Percentiles rank a stretch among this genome's conserved stretches.
Evolutionary conservation across 2,797 vertebrate genomes (phyloP).

Genomic region (Sebastes kiyomatsui): DNA sequence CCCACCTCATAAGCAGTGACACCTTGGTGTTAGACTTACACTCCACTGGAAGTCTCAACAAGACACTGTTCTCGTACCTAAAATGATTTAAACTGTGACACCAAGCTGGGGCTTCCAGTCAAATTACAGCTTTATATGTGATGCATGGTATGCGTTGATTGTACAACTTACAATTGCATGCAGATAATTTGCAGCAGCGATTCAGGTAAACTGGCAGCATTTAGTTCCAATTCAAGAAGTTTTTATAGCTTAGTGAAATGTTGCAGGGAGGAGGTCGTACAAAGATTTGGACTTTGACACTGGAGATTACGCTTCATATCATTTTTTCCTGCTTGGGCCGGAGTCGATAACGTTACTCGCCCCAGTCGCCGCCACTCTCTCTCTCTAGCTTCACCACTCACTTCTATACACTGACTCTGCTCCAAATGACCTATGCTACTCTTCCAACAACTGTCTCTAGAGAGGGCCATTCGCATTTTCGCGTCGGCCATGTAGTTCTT

Average conservation of each 20-base stretch:
- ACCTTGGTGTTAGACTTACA: conserved; percentile 1
- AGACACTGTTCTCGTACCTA: background rate
- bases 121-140: background rate
- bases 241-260: background rate
- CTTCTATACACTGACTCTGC: no score
- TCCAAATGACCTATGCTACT: no score
- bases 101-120: background rate
- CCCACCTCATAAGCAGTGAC: conserved; percentile 8
- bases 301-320: background rate
- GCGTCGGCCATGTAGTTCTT: no score
- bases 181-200: background rate
- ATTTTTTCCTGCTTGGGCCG: background rate
- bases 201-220: background rate
- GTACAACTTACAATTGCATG: background rate
- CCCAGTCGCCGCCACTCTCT: no score
- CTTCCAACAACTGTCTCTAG: no score
- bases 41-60: background rate
- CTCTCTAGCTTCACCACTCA: no score
- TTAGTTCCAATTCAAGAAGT: background rate
- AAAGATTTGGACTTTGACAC: background rate
- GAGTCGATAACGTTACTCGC: no score
- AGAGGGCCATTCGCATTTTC: no score
- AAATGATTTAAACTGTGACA: background rate
- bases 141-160: background rate
- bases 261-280: background rate